Conservation (phyloP, 1,140 invertebrate genomes). For the Aculops lycopersici region DNA sequence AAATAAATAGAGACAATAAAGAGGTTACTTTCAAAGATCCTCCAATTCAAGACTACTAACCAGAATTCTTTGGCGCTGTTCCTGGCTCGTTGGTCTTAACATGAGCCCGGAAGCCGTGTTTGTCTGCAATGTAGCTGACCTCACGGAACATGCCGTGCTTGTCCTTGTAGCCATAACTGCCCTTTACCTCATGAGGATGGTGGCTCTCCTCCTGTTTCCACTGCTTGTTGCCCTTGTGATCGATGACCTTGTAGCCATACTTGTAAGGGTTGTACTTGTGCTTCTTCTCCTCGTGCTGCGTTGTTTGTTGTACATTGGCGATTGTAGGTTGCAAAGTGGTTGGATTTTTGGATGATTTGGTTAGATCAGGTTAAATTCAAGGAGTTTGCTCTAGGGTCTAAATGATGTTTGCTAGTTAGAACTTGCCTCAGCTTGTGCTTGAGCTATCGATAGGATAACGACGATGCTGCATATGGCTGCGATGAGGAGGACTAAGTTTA, state of each 20-base stretch:
- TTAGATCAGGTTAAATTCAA: no score
- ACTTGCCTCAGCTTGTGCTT: no score
- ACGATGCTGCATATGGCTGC: no score
- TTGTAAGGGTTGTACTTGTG: constrained; percentile 7
- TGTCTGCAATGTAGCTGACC: not conserved
- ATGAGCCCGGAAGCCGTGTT: not conserved
- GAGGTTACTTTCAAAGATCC: not conserved
- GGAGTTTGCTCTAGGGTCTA: no score
- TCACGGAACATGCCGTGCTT: not conserved
- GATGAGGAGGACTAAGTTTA: no score
- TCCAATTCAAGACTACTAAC: not conserved
- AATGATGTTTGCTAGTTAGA: no score
- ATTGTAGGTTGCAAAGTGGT: no score
- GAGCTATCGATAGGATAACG: no score
- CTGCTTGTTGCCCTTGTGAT: constrained; percentile 6
- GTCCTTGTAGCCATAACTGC: constrained; percentile 3
- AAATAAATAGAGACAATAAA: not conserved
- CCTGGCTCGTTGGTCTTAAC: not conserved
- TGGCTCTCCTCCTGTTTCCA: constrained; percentile 1
- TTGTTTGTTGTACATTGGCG: not conserved
- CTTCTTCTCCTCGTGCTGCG: not conserved
- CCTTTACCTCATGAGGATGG: constrained; percentile 1
- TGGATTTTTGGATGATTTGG: no score
- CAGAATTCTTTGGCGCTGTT: not conserved
- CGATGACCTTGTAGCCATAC: constrained; percentile 6